Evolutionary conservation across 2,888 invertebrate species (phyloP), one percentile per base, ranked within the genome.

Genomic region (Drosophila paranaensis): DNA sequence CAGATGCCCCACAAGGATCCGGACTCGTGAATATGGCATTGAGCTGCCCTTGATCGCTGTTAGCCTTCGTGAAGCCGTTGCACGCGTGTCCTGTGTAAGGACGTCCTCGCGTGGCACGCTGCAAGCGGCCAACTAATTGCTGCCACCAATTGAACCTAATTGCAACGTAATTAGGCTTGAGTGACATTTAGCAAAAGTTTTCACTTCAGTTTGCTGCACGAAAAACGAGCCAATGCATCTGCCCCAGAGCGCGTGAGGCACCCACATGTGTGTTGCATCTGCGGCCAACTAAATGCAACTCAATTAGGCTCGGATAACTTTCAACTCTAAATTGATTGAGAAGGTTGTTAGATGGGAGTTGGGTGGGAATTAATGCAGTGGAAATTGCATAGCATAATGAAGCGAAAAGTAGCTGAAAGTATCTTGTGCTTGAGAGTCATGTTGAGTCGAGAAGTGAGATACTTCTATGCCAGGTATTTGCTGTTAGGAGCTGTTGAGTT

Each of bases 11-110:
- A 33, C 79, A 79, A 74, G 77, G 79, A 79, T 77, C 72, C 56
- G 20, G 20, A 53, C 35, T 51, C 42, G 2, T 39, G 16, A n/a
- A n/a, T 55, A 55, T 30, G 65, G 60, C 88, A 84, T 88, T 88
- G 81, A 75, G 73, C 76, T 77, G 88, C 87, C 86, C 86, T 88
- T 86, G 86, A 86, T 88, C 89, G 87, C 48, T 14, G 56, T 55
- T 80, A 81, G 71, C 87, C 81, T 88, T 88, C 74, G 50, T 27
- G 43, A 43, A 53, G 53, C 53, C 65, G 56, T 51, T 61, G 72
- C 61, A 76, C 75, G 57, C 53, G 60, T 42, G 43, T 60, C 65
- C 75, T 60, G 53, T 16, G 10, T 66, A 72, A 82, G 71, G 64
- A 63, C 39, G 48, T 25, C 39, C 11, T 55, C 25, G 6, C 16